These are phyloP conservation scores for Ophonus ardosiacus DNA, from an alignment of 2,888 invertebrate genomes.

Conservation along the genomic window DNA sequence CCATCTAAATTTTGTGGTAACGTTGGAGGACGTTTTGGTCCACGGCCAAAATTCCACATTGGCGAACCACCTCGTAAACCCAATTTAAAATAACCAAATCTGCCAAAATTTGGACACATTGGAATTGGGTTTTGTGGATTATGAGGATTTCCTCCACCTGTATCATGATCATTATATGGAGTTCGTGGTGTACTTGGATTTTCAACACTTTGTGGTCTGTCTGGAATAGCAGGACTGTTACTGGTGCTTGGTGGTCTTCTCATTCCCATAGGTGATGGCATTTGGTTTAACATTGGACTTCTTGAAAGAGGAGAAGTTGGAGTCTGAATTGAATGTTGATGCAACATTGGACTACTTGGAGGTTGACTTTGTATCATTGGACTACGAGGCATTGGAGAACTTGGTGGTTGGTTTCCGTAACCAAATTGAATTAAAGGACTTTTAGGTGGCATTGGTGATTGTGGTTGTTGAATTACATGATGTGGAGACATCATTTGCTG, in stretches of 20 bases:
- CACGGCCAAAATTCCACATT: slow-evolving; percentile 79
- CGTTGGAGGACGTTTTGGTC: slow-evolving; percentile 73
- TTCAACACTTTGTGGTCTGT: slow-evolving; percentile 80
- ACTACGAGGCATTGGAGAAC: slow-evolving; percentile 79
- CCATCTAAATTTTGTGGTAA: slow-evolving; percentile 69
- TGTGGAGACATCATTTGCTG: slow-evolving; percentile 74
- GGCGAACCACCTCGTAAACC: slow-evolving; percentile 83
- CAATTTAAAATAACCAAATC: slow-evolving; percentile 80
- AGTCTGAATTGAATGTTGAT: slow-evolving; percentile 75
- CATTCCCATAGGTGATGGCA: slow-evolving; percentile 77
- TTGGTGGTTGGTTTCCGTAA: slow-evolving; percentile 75
- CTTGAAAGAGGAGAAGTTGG: slow-evolving; percentile 71
- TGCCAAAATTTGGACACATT: slow-evolving; percentile 79
- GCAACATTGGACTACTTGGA: slow-evolving; percentile 77
- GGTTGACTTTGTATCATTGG: slow-evolving; percentile 78
- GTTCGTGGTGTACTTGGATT: slow-evolving; percentile 79
- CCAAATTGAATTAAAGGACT: slow-evolving; percentile 73
- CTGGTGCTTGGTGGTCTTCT: slow-evolving; percentile 78
- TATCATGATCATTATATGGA: slow-evolving; percentile 71
- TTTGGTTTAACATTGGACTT: slow-evolving; percentile 74
- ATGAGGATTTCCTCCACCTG: slow-evolving; percentile 78
- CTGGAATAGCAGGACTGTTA: slow-evolving; percentile 78
- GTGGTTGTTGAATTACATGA: slow-evolving; percentile 74
- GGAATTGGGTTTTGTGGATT: slow-evolving; percentile 80
- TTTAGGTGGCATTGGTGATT: slow-evolving; percentile 75